Percentiles rank a stretch among this genome's conserved stretches.
phyloP scores from a whole-genome alignment of 2,888 invertebrate species.

The Bursaphelenchus okinawaensis region DNA sequence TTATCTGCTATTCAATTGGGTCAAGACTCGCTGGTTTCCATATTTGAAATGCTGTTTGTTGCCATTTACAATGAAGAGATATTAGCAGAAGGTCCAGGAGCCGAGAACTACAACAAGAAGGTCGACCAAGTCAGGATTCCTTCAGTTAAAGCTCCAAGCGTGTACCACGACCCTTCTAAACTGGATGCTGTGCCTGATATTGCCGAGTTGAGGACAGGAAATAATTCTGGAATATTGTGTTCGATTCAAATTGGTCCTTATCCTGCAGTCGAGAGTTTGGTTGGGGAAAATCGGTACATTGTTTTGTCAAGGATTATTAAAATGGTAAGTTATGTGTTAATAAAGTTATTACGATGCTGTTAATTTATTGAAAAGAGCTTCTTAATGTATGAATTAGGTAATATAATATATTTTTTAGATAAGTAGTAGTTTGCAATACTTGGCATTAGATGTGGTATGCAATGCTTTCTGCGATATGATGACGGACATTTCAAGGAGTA shows the following conservation, averaged over 20 bases:
- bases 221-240: conserved; percentile 11
- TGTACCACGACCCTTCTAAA: conserved; percentile 84
- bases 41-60: conserved; percentile 52
- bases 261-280: conserved; percentile 79
- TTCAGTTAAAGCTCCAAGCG: conserved; percentile 79
- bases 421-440: conserved; percentile 1
- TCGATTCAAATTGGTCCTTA: conserved; percentile 81
- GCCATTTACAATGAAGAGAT: conserved; percentile 57
- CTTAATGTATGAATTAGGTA: neutral
- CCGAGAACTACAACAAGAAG: conserved; percentile 71
- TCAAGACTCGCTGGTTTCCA: conserved; percentile 37
- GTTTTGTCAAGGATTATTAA: conserved; percentile 84
- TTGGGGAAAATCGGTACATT: conserved; percentile 76
- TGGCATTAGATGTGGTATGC: conserved; percentile 33
- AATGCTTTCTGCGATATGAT: conserved; percentile 24
- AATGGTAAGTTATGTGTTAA: conserved; percentile 68
- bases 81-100: conserved; percentile 41
- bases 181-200: conserved; percentile 68
- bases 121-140: conserved; percentile 76
- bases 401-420: conserved; percentile 7
- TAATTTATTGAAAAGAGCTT: too few species aligned
- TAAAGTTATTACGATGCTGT: neutral
- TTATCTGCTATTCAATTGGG: conserved; percentile 41
- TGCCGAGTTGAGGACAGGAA: conserved; percentile 63
- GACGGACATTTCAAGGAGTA: conserved; percentile 31